Conservation (phyloP, 2,113 vertebrate species). For the Saguinus midas region DNA sequence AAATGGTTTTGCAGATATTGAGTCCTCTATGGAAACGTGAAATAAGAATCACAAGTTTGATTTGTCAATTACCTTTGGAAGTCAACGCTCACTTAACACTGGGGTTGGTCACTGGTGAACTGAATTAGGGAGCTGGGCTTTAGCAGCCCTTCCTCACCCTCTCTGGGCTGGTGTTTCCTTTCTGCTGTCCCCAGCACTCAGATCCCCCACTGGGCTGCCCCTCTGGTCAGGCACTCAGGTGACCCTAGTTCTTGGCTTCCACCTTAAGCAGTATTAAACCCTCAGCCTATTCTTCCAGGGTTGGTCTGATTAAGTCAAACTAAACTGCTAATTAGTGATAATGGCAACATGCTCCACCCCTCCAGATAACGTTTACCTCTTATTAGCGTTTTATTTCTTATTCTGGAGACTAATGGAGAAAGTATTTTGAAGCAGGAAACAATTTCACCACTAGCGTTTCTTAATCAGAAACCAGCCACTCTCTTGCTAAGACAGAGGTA, state of each 20-base stretch:
- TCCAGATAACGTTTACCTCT: background rate
- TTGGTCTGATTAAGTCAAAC: background rate
- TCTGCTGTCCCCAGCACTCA: background rate
- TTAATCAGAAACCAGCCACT: background rate
- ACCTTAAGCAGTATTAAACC: no score
- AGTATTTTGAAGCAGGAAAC: background rate
- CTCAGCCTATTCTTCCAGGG: background rate
- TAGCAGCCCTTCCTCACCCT: background rate
- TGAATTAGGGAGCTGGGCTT: background rate
- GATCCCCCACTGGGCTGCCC: background rate
- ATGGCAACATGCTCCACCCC: background rate
- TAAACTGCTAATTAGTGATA: background rate
- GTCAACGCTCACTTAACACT: background rate
- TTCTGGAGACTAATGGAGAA: background rate
- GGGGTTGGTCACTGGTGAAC: background rate
- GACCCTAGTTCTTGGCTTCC: background rate
- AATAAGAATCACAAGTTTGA: background rate
- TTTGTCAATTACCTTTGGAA: background rate
- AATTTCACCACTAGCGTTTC: background rate
- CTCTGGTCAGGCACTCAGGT: accelerated
- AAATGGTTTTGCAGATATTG: background rate
- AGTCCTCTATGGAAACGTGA: background rate
- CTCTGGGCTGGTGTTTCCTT: background rate
- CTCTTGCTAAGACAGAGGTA: background rate
- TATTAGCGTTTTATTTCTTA: background rate